Percentiles rank a stretch among this genome's conserved stretches.
Conservation (phyloP, 2,113 vertebrate genomes). For the Oreochromis aureus region DNA sequence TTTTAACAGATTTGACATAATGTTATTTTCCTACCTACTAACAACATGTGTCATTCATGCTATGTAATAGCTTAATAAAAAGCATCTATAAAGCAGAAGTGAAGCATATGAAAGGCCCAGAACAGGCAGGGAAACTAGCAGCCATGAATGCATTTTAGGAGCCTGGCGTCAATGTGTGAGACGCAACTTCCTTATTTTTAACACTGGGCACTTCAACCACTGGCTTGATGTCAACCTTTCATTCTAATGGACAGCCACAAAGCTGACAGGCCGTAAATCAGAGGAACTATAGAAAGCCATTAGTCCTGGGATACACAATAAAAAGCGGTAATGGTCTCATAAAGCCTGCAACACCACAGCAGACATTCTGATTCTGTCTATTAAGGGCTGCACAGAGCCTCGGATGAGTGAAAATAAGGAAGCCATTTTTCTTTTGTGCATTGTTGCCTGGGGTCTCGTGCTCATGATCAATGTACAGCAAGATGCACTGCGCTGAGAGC, state of each 20-base stretch:
- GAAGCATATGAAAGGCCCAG: neutral
- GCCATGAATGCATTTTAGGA: slow-evolving; percentile 4
- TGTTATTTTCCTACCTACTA: slow-evolving; percentile 2
- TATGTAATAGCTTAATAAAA: slow-evolving; percentile 17
- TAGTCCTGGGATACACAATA: slow-evolving; percentile 71
- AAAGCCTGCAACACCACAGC: slow-evolving; percentile 66
- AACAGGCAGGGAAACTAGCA: slow-evolving; percentile 11
- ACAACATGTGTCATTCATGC: slow-evolving; percentile 12
- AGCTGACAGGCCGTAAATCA: slow-evolving; percentile 69
- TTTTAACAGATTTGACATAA: slow-evolving; percentile 19
- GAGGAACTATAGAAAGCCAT: slow-evolving; percentile 65
- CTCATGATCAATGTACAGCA: slow-evolving; percentile 57
- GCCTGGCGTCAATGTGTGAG: slow-evolving; percentile 16
- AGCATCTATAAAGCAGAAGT: neutral
- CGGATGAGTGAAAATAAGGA: slow-evolving; percentile 57
- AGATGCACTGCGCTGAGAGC: slow-evolving; percentile 29
- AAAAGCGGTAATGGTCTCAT: slow-evolving; percentile 71
- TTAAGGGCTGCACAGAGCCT: slow-evolving; percentile 55
- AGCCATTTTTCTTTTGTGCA: slow-evolving; percentile 56
- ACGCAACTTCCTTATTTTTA: slow-evolving; percentile 54
- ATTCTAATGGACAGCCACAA: slow-evolving; percentile 67
- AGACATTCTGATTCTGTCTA: slow-evolving; percentile 68
- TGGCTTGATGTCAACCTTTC: slow-evolving; percentile 63
- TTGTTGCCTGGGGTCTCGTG: slow-evolving; percentile 55
- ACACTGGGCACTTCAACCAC: slow-evolving; percentile 47